phyloP scores from a whole-genome alignment of 2,797 vertebrate genomes.

The Micrastur ruficollis region DNA sequence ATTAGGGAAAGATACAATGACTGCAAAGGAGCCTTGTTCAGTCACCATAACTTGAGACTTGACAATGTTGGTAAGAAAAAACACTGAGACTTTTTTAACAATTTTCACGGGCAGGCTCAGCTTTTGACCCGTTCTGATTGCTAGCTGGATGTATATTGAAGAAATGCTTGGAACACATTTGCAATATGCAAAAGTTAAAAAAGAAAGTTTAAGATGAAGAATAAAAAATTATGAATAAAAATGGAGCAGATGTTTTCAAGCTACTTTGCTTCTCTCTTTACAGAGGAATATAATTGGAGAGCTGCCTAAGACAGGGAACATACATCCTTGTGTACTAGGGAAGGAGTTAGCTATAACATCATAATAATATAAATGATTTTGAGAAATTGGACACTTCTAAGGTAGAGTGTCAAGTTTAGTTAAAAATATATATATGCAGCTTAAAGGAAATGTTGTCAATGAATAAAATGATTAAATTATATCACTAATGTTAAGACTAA shows the following conservation, averaged over 20 bases:
- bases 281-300: neutral
- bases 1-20: neutral
- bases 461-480: neutral
- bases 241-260: neutral
- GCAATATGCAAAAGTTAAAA: neutral
- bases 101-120: neutral
- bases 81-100: neutral
- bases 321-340: neutral
- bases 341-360: neutral
- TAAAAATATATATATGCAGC: neutral
- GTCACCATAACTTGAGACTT: neutral
- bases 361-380: neutral
- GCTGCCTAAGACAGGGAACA: neutral
- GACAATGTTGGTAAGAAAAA: neutral
- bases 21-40: neutral
- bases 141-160: neutral
- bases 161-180: neutral
- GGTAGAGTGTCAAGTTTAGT: neutral
- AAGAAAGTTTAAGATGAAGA: neutral
- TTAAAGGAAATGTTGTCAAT: neutral
- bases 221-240: neutral
- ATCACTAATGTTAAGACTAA: neutral
- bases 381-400: neutral
- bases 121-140: neutral
- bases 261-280: slow-evolving; percentile 12